phyloP scores from a whole-genome alignment of 2,888 invertebrate genomes.

The Diarsia dahlii region DNA sequence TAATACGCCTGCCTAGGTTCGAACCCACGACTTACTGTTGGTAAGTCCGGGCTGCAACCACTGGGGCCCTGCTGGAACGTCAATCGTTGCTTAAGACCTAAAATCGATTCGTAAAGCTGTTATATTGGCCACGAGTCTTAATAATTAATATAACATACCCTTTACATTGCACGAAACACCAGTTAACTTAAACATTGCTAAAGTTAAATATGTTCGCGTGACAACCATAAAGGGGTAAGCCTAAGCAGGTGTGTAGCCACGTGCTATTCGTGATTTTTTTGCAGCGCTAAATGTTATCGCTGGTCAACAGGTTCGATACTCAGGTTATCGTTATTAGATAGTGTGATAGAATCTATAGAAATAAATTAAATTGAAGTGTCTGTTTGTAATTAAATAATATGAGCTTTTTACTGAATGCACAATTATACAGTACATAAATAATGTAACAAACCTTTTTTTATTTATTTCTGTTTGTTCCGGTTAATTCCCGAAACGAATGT shows the following conservation, averaged over 20 bases:
- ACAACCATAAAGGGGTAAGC: slow-evolving; percentile 55
- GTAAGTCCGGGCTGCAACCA: no score
- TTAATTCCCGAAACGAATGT: no score
- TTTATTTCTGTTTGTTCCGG: no score
- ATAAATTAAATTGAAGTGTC: no score
- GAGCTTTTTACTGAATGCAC: no score
- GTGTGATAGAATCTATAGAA: not conserved
- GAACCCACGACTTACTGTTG: no score
- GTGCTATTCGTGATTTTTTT: slow-evolving; percentile 68
- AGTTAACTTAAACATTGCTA: not conserved
- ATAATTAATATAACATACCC: not conserved
- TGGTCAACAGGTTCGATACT: slow-evolving; percentile 62
- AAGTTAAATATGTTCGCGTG: slow-evolving; percentile 6
- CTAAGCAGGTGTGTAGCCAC: slow-evolving; percentile 63
- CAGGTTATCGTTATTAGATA: slow-evolving; percentile 12
- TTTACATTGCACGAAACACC: not conserved
- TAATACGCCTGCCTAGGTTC: no score
- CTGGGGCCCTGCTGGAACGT: no score
- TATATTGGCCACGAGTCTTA: not conserved
- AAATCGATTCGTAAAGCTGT: not conserved
- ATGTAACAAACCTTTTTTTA: no score
- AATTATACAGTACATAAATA: no score
- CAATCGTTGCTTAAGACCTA: no score
- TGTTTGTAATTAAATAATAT: no score
- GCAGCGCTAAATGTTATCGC: slow-evolving; percentile 65